Conservation (phyloP, 2,888 invertebrate genomes). For the Trissolcus japonicus region DNA sequence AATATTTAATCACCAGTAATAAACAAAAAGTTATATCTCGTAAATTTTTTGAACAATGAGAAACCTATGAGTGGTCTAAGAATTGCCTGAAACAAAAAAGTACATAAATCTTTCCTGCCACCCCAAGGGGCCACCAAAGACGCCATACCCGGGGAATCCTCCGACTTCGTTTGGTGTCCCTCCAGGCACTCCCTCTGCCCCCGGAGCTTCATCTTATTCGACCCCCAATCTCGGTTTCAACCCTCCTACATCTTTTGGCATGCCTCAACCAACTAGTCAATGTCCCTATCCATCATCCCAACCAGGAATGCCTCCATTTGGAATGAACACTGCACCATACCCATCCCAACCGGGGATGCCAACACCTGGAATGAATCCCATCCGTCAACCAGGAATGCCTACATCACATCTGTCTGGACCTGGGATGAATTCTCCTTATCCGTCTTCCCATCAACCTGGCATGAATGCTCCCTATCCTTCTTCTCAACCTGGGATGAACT, state of each 20-base stretch:
- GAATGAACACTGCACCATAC: conserved; percentile 25
- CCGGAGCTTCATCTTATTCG: conserved; percentile 64
- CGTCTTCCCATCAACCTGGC: not conserved
- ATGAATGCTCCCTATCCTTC: conserved; percentile 11
- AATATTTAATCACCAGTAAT: too few species aligned
- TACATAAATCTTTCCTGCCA: conserved; percentile 34
- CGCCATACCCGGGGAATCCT: conserved; percentile 68
- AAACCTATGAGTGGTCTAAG: conserved; percentile 16
- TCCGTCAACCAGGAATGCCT: conserved; percentile 58
- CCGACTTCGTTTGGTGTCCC: conserved; percentile 72
- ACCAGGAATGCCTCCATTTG: conserved; percentile 29
- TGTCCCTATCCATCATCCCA: conserved; percentile 54
- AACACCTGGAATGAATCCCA: conserved; percentile 48
- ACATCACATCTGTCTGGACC: conserved; percentile 47
- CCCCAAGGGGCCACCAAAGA: conserved; percentile 70
- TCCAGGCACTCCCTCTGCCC: conserved; percentile 71
- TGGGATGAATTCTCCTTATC: not conserved
- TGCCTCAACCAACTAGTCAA: conserved; percentile 69
- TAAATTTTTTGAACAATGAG: not conserved
- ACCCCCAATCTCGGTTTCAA: conserved; percentile 60
- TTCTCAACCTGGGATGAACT: conserved; percentile 71
- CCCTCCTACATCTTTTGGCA: conserved; percentile 66
- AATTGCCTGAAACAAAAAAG: conserved; percentile 13
- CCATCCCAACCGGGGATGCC: conserved; percentile 69
- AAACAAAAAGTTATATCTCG: not conserved